phyloP scores from a whole-genome alignment of 2,888 invertebrate species.

The Ormia ochracea region DNA sequence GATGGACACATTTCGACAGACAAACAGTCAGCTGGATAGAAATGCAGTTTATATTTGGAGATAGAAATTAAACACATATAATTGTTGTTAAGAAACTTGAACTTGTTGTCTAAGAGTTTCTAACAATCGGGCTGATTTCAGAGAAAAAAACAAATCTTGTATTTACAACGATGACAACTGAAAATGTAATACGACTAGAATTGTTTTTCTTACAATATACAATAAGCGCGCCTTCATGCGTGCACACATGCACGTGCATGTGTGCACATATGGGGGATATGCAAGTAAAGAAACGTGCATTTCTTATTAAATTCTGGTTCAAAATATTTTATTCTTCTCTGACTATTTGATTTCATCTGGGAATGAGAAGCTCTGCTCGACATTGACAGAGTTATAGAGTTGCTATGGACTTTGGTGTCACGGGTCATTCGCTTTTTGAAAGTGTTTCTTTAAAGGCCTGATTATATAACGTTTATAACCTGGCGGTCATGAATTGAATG shows the following conservation, averaged over 20 bases:
- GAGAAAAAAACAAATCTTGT: slow-evolving; percentile 25
- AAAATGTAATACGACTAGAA: slow-evolving; percentile 32
- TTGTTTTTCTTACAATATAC: not conserved
- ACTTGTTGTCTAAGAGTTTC: slow-evolving; percentile 45
- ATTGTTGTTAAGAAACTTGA: slow-evolving; percentile 22
- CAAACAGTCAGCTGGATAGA: slow-evolving; percentile 6
- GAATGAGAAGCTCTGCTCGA: no score
- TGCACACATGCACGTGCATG: not conserved
- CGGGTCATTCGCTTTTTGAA: no score
- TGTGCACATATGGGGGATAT: not conserved
- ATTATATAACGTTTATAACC: no score
- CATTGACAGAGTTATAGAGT: no score
- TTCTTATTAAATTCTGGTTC: no score
- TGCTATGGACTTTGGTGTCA: no score
- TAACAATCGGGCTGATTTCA: slow-evolving; percentile 47
- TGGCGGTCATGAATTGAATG: no score
- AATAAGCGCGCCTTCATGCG: not conserved
- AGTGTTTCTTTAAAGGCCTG: no score
- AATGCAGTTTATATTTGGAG: not conserved
- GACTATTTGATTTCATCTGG: no score
- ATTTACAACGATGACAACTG: slow-evolving; percentile 42
- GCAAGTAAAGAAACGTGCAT: slow-evolving; percentile 1
- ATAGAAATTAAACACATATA: not conserved
- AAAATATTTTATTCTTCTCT: no score
- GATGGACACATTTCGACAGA: not conserved